phyloP scores from a whole-genome alignment of 37 sponge, comb jelly and placozoan species.

The Axinella damicornis region DNA sequence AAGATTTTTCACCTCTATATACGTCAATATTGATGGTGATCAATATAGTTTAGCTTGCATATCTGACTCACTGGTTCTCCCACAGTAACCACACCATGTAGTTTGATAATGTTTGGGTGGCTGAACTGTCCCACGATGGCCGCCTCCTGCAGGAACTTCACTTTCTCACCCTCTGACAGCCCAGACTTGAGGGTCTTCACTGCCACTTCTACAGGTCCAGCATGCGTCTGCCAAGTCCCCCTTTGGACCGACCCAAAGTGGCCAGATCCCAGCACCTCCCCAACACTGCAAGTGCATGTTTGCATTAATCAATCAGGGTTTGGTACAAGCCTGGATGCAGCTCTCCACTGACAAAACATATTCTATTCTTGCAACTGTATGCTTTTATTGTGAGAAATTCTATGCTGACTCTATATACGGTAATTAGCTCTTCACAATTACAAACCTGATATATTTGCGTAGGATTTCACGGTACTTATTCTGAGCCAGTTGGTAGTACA shows the following conservation, averaged over 20 bases:
- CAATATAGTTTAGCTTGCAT: too few relatives aligned
- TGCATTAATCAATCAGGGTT: background rate
- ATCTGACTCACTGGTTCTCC: conserved; percentile 65
- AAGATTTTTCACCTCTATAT: background rate
- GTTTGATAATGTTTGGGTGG: conserved; percentile 70
- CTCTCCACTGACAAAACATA: too few relatives aligned
- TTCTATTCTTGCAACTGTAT: too few relatives aligned
- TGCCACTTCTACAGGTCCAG: conserved; percentile 48
- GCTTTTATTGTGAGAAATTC: too few relatives aligned
- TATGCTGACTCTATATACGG: too few relatives aligned
- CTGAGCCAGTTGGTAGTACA: conserved; percentile 36
- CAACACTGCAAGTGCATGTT: background rate
- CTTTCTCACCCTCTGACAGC: conserved; percentile 24
- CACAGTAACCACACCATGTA: conserved; percentile 79
- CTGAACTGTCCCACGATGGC: conserved; percentile 83
- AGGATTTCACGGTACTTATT: conserved; percentile 59
- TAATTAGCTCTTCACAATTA: background rate
- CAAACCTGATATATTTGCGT: conserved; percentile 28
- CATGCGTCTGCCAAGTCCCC: conserved; percentile 50
- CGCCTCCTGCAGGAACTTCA: conserved; percentile 83
- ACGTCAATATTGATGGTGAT: background rate
- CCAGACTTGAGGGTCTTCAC: conserved; percentile 57
- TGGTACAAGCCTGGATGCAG: background rate
- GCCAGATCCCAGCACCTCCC: conserved; percentile 65
- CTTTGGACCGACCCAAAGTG: conserved; percentile 77